Base-by-base conservation (phyloP, 92 coral and sea anemone species). In the Plumapathes pennacea region DNA sequence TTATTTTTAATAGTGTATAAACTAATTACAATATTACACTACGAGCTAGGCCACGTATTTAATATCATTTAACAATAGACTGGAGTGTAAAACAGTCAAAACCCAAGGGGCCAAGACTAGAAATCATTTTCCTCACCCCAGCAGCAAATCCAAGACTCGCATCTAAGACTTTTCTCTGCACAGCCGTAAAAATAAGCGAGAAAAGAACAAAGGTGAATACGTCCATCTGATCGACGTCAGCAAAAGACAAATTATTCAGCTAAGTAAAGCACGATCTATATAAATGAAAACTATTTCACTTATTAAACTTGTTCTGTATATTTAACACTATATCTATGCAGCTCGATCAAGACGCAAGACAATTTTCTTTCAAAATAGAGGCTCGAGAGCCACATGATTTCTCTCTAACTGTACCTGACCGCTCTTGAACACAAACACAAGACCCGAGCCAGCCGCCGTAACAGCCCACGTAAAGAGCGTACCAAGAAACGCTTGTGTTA, bases 121-220 rank as follows among this genome's bases (percentile, higher is more conserved):
- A 13, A 11, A 54, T 44, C 20, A 5, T 10, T 41, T 4, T 20
- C 39, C 98, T 72, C 61, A 92, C 98, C 92, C 98, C 98, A 26
- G 98, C 98, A 38, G 98, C 98, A 77, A 92, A 92, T 17, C 98
- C 98, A 36, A 92, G 64, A 60, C 98, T 92, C 34, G 96, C 94
- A 84, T 92, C 98, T 33, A 92, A 85, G 28, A 92, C 85, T 57
- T 77, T 89, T 37, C 98, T 76, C 98, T 92, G 54, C n/a, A 69
- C 46, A 44, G 46, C 22, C 21, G 8, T 10, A 24, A 26, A 47
- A 64, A 37, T 26, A 23, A 44, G n/a, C 1, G 21, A 17, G 11
- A 24, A 25, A 4, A 4, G 22, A 17, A 13, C 14, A 19, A 13
- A 3, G 0, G 17, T 25, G 20, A 5, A 8, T 3, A 45, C 6